phyloP scores from a whole-genome alignment of 2,888 invertebrate species.

The Anthrax anthrax region DNA sequence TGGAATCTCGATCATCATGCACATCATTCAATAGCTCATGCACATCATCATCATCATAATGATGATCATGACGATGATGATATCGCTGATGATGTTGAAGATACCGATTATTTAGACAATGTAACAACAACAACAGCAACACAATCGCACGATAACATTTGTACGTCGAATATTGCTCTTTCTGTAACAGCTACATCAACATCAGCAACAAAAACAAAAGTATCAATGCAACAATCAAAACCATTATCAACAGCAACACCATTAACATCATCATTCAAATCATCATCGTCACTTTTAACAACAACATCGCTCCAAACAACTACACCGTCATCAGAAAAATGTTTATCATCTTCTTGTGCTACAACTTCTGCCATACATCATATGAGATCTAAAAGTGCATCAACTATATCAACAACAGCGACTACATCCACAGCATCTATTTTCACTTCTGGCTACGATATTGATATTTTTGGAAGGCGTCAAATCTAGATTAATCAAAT shows the following conservation, averaged over 20 bases:
- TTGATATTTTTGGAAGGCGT: constrained; percentile 7
- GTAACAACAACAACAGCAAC: constrained; percentile 4
- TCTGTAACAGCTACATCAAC: background rate
- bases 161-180: background rate
- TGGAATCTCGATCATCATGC: constrained; percentile 23
- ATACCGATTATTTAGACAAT: constrained; percentile 2
- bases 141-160: background rate
- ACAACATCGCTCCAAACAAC: background rate
- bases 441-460: constrained; percentile 3
- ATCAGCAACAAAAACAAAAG: constrained; percentile 1
- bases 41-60: background rate
- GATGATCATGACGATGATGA: constrained; percentile 2
- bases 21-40: background rate
- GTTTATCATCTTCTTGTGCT: constrained; percentile 9
- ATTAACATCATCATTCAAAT: background rate
- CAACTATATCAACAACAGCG: background rate
- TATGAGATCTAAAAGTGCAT: constrained; percentile 2
- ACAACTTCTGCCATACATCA: constrained; percentile 8
- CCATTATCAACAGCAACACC: background rate
- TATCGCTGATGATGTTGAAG: constrained; percentile 3
- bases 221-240: background rate
- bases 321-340: constrained; percentile 13
- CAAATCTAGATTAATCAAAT: constrained; percentile 4
- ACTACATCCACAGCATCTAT: constrained; percentile 2
- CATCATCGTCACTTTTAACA: background rate